phyloP scores from a whole-genome alignment of 2,797 vertebrate genomes.

The Sebastes jordani region DNA sequence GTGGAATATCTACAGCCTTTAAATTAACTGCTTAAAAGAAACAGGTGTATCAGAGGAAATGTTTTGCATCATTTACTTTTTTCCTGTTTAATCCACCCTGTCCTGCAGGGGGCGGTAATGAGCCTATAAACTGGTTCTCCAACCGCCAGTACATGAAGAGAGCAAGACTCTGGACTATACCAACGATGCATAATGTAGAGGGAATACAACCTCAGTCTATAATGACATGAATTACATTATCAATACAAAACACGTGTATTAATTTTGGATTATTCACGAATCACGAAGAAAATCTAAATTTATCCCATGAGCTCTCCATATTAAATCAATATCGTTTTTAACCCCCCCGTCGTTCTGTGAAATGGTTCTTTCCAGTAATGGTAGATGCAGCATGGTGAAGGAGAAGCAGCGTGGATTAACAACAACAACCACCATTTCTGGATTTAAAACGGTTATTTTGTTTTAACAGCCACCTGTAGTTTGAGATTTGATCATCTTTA shows the following conservation, averaged over 20 bases:
- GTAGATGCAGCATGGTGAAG: constrained; percentile 30
- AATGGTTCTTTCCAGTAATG: constrained; percentile 65
- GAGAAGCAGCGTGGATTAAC: constrained; percentile 6
- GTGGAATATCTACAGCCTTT: too few species aligned
- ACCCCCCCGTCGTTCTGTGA: accelerated
- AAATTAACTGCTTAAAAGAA: too few species aligned
- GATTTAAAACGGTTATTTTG: neutral
- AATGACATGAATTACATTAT: neutral
- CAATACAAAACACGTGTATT: neutral
- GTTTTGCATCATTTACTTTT: too few species aligned
- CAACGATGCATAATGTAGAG: neutral
- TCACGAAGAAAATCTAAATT: accelerated
- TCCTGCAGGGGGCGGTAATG: constrained; percentile 4
- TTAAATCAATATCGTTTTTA: neutral
- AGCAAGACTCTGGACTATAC: constrained; percentile 18
- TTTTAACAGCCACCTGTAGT: neutral
- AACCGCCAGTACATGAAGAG: neutral
- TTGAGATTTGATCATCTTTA: neutral
- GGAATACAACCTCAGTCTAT: neutral
- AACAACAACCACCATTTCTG: neutral
- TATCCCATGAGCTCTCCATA: accelerated
- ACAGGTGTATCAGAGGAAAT: too few species aligned
- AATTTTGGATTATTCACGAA: accelerated
- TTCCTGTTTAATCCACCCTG: too few species aligned
- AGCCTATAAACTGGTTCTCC: neutral